Evolutionary conservation across 2,797 vertebrate genomes (phyloP).

Genomic region (Gadopsis bispinosus): DNA sequence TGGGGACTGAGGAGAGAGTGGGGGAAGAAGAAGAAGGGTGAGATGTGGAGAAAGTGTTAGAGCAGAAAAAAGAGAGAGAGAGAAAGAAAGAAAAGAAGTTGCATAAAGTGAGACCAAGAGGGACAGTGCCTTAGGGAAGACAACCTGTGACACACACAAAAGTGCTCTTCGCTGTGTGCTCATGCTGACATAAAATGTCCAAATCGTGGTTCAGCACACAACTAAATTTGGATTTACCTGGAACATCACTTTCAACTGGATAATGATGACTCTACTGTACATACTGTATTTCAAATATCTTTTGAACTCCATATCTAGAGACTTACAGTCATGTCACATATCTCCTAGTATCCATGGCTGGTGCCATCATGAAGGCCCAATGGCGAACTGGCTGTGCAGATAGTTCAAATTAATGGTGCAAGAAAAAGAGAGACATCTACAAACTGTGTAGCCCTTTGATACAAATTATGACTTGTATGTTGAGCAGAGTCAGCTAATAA

Average conservation of each 20-base stretch:
- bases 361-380: slow-evolving; percentile 72
- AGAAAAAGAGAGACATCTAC: slow-evolving; percentile 52
- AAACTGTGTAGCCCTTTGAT: slow-evolving; percentile 33
- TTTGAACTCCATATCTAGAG: slow-evolving; percentile 33
- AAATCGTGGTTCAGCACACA: slow-evolving; percentile 66
- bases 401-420: slow-evolving; percentile 67
- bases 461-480: slow-evolving; percentile 6
- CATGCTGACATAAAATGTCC: slow-evolving; percentile 75
- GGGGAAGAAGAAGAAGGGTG: slow-evolving; percentile 70
- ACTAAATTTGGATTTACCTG: slow-evolving; percentile 73
- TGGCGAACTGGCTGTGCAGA: slow-evolving; percentile 77
- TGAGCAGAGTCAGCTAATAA: slow-evolving; percentile 1
- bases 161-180: slow-evolving; percentile 77
- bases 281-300: slow-evolving; percentile 24
- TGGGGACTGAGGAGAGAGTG: slow-evolving; percentile 92
- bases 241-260: slow-evolving; percentile 80
- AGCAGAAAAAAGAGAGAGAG: slow-evolving; percentile 55
- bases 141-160: slow-evolving; percentile 74
- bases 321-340: slow-evolving; percentile 79
- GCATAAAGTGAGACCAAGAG: slow-evolving; percentile 76
- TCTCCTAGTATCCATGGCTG: slow-evolving; percentile 75
- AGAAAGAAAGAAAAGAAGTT: slow-evolving; percentile 62
- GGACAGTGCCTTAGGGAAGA: slow-evolving; percentile 76
- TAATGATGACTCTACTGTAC: slow-evolving; percentile 70
- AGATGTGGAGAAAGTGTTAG: slow-evolving; percentile 88